Conservation (phyloP, 2,888 invertebrate species). For the Vanessa cardui region DNA sequence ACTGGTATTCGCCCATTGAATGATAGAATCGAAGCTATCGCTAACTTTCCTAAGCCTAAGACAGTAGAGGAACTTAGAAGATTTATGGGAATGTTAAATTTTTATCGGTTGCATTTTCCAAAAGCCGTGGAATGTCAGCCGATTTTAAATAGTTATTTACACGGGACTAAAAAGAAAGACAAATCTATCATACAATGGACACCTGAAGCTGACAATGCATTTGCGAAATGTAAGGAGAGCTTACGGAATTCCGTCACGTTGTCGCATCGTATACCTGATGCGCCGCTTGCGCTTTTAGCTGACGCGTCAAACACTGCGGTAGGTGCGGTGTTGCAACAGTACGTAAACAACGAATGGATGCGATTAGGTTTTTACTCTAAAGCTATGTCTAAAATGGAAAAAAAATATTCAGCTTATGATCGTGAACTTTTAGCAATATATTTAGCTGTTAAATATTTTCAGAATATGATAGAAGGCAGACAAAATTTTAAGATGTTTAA, state of each 20-base stretch:
- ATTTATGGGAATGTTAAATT: conserved; percentile 36
- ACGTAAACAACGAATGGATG: conserved; percentile 26
- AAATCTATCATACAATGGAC: conserved; percentile 42
- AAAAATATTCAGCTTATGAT: conserved; percentile 9
- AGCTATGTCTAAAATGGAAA: not conserved
- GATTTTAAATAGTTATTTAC: conserved; percentile 14
- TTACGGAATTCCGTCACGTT: conserved; percentile 16
- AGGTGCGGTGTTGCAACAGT: conserved; percentile 44
- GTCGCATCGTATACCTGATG: conserved; percentile 12
- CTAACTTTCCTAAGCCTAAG: conserved; percentile 11
- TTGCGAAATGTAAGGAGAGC: conserved; percentile 40
- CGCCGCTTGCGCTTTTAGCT: conserved; percentile 19
- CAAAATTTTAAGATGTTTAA: not conserved
- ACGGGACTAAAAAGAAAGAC: conserved; percentile 39
- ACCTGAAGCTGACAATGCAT: conserved; percentile 34
- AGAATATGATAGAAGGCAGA: conserved; percentile 6
- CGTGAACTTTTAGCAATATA: conserved; percentile 19
- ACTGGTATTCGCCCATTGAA: conserved; percentile 23
- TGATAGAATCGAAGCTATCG: not conserved
- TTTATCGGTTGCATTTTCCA: conserved; percentile 28
- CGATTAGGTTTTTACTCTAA: conserved; percentile 53
- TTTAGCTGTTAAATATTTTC: conserved; percentile 17
- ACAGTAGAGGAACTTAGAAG: conserved; percentile 23
- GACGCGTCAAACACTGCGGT: conserved; percentile 27
- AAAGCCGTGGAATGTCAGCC: not conserved